Evolutionary conservation across 2,797 vertebrate genomes (phyloP).

Genomic region (Microcaecilia unicolor): DNA sequence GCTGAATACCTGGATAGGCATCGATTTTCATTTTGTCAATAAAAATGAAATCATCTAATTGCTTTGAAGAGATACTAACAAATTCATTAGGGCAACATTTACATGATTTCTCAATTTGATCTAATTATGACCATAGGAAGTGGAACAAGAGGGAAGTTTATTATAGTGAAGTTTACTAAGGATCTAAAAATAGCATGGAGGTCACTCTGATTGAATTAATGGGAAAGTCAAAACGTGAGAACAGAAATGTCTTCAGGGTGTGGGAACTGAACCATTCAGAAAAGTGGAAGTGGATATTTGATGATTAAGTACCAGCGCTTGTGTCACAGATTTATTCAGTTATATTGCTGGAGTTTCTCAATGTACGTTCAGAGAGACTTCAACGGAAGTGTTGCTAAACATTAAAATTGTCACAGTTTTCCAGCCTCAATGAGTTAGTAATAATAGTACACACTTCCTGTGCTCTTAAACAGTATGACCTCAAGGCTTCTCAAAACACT

Average conservation of each 20-base stretch:
- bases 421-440: constrained; percentile 13
- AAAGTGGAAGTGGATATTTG: constrained; percentile 8
- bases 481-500: neutral
- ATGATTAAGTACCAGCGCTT: constrained; percentile 5
- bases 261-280: constrained; percentile 14
- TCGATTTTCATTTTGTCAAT: too few relatives aligned
- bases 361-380: constrained; percentile 2
- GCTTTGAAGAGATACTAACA: too few relatives aligned
- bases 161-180: constrained; percentile 11
- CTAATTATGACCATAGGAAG: constrained; percentile 8
- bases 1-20: too few relatives aligned
- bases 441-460: constrained; percentile 29
- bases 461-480: constrained; percentile 1
- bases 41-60: too few relatives aligned
- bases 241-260: constrained; percentile 15
- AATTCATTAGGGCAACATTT: too few relatives aligned
- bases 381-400: constrained; percentile 24
- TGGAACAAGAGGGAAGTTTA: constrained; percentile 16
- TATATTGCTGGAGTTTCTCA: constrained; percentile 1
- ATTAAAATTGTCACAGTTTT: constrained; percentile 8
- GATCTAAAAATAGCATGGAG: constrained; percentile 21
- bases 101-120: too few relatives aligned
- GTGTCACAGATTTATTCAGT: constrained; percentile 7
- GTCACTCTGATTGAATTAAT: too few relatives aligned
- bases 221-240: constrained; percentile 14